Evolutionary conservation across 2,888 invertebrate genomes (phyloP).

Genomic region (Nemurella pictetii): DNA sequence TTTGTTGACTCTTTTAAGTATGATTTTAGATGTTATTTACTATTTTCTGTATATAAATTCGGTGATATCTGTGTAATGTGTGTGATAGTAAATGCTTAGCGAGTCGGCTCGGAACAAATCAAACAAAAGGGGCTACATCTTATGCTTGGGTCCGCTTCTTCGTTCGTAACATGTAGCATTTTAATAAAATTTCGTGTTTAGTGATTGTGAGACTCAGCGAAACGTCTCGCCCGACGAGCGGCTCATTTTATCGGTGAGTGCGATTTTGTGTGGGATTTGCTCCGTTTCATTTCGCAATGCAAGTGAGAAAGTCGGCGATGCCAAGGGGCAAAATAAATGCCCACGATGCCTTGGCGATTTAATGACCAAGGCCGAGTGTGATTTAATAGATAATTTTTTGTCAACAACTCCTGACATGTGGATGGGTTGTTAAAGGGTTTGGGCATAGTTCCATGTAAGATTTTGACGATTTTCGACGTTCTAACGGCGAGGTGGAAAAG

Average conservation of each 20-base stretch:
- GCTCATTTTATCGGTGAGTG: not conserved
- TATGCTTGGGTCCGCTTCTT: slow-evolving; percentile 35
- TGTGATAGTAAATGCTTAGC: slow-evolving; percentile 27
- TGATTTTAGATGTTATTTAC: not conserved
- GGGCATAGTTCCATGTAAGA: not conserved
- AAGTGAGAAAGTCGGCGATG: not conserved
- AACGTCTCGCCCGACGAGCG: not conserved
- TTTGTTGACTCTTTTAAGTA: not conserved
- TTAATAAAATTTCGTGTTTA: slow-evolving; percentile 13
- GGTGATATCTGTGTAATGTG: slow-evolving; percentile 4
- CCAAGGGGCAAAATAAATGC: not conserved
- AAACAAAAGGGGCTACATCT: slow-evolving; percentile 43
- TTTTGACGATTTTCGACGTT: not conserved
- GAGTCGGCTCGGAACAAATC: slow-evolving; percentile 43
- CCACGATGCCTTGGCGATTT: slow-evolving; percentile 31
- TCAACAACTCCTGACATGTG: not conserved
- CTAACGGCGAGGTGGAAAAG: not conserved
- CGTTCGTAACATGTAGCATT: slow-evolving; percentile 40
- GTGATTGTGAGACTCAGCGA: slow-evolving; percentile 9
- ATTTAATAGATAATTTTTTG: not conserved
- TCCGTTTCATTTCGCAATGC: not conserved
- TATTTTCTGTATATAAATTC: not conserved
- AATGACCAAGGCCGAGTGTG: slow-evolving; percentile 27
- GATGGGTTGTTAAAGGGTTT: not conserved
- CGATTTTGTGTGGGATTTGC: not conserved